Evolutionary conservation across 2,888 invertebrate species (phyloP).

Genomic region (Trichacis sp.): DNA sequence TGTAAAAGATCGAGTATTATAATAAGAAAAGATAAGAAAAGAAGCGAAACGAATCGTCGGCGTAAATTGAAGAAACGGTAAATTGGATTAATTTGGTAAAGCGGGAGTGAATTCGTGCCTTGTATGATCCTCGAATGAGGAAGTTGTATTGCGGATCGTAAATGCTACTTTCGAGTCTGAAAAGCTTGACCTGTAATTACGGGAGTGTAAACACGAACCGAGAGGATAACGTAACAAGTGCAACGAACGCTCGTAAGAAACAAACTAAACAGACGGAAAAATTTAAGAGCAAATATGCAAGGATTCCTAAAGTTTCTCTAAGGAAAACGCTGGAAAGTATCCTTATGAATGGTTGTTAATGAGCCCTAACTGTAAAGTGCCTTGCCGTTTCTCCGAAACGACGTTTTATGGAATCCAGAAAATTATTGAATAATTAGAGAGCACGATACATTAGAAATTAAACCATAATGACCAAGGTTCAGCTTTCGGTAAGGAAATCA

Average conservation of each 20-base stretch:
- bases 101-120: constrained; percentile 3
- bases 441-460: no score
- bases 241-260: constrained; percentile 16
- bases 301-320: background rate
- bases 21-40: background rate
- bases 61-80: constrained; percentile 38
- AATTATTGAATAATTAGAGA: background rate
- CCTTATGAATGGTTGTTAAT: constrained; percentile 5
- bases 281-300: constrained; percentile 4
- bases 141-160: constrained; percentile 44
- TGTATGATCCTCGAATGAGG: constrained; percentile 37
- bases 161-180: constrained; percentile 53
- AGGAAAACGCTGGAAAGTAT: constrained; percentile 5
- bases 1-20: no score
- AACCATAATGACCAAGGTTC: no score
- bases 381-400: background rate
- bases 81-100: constrained; percentile 33
- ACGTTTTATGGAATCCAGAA: background rate
- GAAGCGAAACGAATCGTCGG: no score
- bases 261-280: constrained; percentile 22
- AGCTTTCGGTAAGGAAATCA: no score
- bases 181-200: constrained; percentile 57
- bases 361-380: background rate
- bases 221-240: constrained; percentile 42
- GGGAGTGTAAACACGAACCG: constrained; percentile 50